Percentiles rank a stretch among this genome's conserved stretches.
These are phyloP conservation scores for Nanorana parkeri DNA, from an alignment of 2,113 vertebrate species.

Conservation along the genomic window DNA sequence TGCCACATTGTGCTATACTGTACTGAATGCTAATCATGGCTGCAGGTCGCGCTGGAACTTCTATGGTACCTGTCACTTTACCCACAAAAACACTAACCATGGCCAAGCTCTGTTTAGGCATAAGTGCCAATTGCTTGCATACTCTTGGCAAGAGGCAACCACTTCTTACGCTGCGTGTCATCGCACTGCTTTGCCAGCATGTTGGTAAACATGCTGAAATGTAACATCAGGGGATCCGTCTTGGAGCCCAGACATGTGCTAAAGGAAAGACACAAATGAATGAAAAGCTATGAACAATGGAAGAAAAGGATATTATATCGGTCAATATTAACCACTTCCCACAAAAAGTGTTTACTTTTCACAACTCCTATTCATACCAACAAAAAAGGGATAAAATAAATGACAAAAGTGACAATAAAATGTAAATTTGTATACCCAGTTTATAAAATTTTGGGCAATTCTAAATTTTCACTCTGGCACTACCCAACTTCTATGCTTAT, in stretches of 20 bases:
- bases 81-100: slow-evolving; percentile 91
- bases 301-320: neutral
- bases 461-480: no score
- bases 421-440: no score
- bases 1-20: no score
- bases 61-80: neutral
- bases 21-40: no score
- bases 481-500: no score
- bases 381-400: no score
- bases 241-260: slow-evolving; percentile 69
- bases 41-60: neutral
- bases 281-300: no score
- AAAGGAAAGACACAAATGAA: slow-evolving; percentile 72
- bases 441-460: no score
- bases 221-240: slow-evolving; percentile 78
- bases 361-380: no score
- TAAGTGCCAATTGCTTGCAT: slow-evolving; percentile 89
- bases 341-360: no score
- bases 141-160: slow-evolving; percentile 79
- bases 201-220: slow-evolving; percentile 90
- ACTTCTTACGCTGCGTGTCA: slow-evolving; percentile 84
- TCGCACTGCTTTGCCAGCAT: slow-evolving; percentile 83
- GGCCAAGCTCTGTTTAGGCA: slow-evolving; percentile 94
- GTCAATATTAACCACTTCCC: no score
- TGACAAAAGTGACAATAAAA: no score